Evolutionary conservation across 2,888 invertebrate species (phyloP), one percentile per base, ranked within the genome.

Genomic region (Lypha dubia): DNA sequence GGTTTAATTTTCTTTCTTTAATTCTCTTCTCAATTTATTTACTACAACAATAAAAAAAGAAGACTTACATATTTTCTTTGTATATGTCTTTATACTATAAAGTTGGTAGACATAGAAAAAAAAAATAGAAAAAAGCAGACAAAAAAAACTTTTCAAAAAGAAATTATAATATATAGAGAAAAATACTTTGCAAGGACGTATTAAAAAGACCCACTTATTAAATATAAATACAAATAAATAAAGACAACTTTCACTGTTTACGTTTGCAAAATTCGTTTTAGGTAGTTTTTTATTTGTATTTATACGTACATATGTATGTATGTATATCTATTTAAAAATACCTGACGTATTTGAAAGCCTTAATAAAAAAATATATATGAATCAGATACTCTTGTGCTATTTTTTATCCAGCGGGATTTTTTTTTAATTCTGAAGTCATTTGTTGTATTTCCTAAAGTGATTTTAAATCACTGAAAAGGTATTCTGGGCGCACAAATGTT

Each of bases 171-270:
- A 13, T 58, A 46, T 28, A 28, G 3, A 75, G 60, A 60, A 51
- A 74, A 74, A 56, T 53, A 51, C 58, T 67, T 79, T 63, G 65
- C 79, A 84, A 84, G 83, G 83, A 79, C 83, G 77, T 77, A 67
- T 60, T 60, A 79, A 44, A 63, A 63, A 76, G 75, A 84, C 71
- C 79, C 75, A 84, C 70, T 84, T 79, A 62, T 56, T 75, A 65
- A 51, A 68, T 81, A 60, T 71, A 80, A 62, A 76, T 75, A 63
- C 32, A 74, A 68, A 70, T 35, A 65, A 76, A 79, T 60, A 38
- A 65, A 79, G 46, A 79, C 8, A 71, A 79, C 79, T 82, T 85
- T 82, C 71, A 79, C 79, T 85, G 20, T 79, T 79, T 74, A 38
- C 71, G 56, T 46, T 76, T 79, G 46, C 70, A 22, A 73, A 80